phyloP scores from a whole-genome alignment of 2,113 vertebrate species.

The Cephalopterus ornatus region DNA sequence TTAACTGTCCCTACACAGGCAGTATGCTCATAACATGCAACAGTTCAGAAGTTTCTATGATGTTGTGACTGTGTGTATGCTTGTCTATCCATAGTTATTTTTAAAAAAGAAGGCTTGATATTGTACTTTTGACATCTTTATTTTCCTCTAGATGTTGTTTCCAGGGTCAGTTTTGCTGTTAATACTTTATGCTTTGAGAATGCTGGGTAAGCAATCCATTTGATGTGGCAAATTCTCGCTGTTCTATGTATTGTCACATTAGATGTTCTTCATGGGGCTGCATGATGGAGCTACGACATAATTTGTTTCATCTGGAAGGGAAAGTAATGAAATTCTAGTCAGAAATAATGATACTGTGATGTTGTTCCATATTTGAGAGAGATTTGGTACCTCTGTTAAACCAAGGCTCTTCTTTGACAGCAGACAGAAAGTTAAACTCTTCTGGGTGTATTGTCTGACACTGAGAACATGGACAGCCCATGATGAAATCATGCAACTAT shows the following conservation, averaged over 20 bases:
- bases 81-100: neutral
- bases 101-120: neutral
- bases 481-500: neutral
- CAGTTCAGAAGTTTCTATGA: neutral
- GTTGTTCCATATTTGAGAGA: neutral
- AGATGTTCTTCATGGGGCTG: neutral
- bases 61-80: neutral
- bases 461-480: neutral
- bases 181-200: neutral
- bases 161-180: neutral
- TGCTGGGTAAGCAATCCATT: neutral
- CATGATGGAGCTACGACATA: neutral
- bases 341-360: neutral
- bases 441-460: neutral
- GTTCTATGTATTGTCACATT: neutral
- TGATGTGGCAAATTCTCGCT: neutral
- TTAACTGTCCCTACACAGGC: neutral
- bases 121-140: neutral
- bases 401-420: neutral
- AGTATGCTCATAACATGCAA: neutral
- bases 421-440: neutral
- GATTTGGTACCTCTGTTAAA: neutral
- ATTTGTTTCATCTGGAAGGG: neutral
- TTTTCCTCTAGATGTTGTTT: neutral
- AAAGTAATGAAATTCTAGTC: neutral